Conservation (phyloP, 2,113 vertebrate species). For the Leucopsar rothschildi region DNA sequence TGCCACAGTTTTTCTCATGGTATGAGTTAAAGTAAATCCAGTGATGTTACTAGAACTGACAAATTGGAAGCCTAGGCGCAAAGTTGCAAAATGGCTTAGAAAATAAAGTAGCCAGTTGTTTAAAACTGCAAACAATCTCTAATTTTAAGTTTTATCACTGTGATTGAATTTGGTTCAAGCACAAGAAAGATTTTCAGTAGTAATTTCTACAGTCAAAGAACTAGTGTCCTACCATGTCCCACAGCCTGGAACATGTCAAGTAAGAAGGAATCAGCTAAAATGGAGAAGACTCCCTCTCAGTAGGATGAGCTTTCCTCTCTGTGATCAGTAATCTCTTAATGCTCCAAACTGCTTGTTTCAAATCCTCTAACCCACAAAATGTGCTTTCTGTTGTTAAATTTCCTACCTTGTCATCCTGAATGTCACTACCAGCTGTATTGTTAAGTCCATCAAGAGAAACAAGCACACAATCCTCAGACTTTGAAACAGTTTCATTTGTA, state of each 20-base stretch:
- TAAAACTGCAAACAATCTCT: neutral
- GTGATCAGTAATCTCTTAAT: neutral
- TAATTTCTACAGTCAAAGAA: neutral
- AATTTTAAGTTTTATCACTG: neutral
- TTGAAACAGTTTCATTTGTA: neutral
- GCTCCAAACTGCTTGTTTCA: neutral
- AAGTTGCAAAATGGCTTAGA: neutral
- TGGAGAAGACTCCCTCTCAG: neutral
- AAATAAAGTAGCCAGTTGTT: neutral
- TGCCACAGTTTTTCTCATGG: neutral
- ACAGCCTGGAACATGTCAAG: neutral
- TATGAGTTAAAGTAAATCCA: neutral
- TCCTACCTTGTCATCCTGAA: neutral
- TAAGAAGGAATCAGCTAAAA: neutral
- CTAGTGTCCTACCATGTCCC: neutral
- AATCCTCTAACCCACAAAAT: neutral
- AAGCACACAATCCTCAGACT: neutral
- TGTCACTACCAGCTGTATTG: neutral
- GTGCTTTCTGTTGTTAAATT: neutral
- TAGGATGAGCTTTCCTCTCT: neutral
- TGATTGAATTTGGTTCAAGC: neutral
- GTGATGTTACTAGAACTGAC: neutral
- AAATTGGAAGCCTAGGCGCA: neutral
- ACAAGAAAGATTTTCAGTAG: neutral
- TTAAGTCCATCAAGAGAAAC: neutral